Base-by-base conservation (phyloP, 1,140 invertebrate species). In the Leptopilina boulardi region DNA sequence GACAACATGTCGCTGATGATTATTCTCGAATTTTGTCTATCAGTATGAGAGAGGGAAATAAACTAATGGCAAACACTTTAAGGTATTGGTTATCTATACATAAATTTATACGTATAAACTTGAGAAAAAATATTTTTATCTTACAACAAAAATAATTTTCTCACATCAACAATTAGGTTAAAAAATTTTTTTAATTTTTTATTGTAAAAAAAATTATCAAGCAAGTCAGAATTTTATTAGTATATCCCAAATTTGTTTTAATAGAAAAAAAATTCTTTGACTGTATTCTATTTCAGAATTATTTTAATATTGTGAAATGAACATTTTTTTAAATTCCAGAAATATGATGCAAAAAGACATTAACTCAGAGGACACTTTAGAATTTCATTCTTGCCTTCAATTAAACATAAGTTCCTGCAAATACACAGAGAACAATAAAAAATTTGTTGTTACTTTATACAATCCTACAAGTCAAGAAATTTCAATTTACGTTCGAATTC, bases 1-100 rank as follows among this genome's bases (percentile, higher is more conserved):
- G 98, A 85, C 94, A 98, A 89, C 93, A 96, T 71, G 97, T 99
- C 0, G 95, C 96, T 0, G 83, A 94, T 11, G 98, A 99, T 89
- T 99, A 99, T 88, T 94, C 92, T 0, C 91, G 94, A 79, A 91
- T 95, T 79, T 88, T 98, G 9, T 86, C 92, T 13, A 86, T 91
- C 76, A 95, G 93, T 15, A 89, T 94, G 10, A 84, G 88, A 9
- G 88, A 91, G 77, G 94, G 93, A 82, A 87, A 92, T 83, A 85
- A 91, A 73, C 88, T 92, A 18, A 83, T 87, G 6, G 80, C 85
- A n/a, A 79, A 76, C 56, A 87, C 90, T 21, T 44, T 92, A 8
- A 86, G 78, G 86, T 86, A 91, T 73, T n/a, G n/a, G n/a, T n/a
- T n/a, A n/a, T n/a, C n/a, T n/a, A n/a, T n/a, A n/a, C n/a, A n/a